These are phyloP conservation scores for Monodelphis domestica DNA, from an alignment of 2,797 vertebrate species.

Conservation along the genomic window DNA sequence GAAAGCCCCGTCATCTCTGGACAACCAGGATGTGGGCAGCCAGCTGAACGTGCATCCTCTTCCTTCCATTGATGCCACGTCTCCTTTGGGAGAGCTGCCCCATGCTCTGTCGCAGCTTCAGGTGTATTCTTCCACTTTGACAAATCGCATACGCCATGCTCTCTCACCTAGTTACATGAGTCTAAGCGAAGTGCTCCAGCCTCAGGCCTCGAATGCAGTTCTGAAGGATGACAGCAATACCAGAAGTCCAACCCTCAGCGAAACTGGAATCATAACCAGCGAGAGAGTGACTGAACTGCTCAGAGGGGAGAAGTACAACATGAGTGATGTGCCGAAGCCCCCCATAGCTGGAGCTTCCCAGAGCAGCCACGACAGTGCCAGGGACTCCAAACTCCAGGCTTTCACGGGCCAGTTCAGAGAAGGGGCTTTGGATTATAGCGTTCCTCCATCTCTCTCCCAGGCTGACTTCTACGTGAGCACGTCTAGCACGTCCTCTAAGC, in stretches of 20 bases:
- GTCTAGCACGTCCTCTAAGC: conserved; percentile 40
- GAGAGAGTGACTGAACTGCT: conserved; percentile 56
- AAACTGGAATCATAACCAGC: not conserved
- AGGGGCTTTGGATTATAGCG: conserved; percentile 73
- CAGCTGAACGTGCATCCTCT: not conserved
- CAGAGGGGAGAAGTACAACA: not conserved
- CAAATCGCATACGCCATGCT: not conserved
- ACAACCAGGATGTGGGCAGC: not conserved
- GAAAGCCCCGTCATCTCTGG: not conserved
- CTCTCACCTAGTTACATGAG: not conserved
- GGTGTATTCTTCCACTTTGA: not conserved
- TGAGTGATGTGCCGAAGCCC: not conserved
- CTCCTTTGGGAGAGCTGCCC: conserved; percentile 89
- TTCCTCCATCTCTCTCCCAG: conserved; percentile 48
- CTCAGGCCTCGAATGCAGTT: not conserved
- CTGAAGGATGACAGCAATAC: conserved; percentile 24
- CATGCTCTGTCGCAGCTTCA: not conserved
- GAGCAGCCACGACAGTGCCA: not conserved
- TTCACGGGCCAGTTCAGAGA: conserved; percentile 76
- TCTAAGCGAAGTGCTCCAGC: not conserved
- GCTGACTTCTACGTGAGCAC: conserved; percentile 24
- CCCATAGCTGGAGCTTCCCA: not conserved
- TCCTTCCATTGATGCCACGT: conserved; percentile 86
- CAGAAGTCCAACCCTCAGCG: conserved; percentile 40
- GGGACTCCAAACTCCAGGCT: fast-evolving